A percentile compares a stretch with the other conserved stretches of the same genome.
Conservation (phyloP, 2,113 vertebrate genomes). For the Zosterops hypoxanthus region DNA sequence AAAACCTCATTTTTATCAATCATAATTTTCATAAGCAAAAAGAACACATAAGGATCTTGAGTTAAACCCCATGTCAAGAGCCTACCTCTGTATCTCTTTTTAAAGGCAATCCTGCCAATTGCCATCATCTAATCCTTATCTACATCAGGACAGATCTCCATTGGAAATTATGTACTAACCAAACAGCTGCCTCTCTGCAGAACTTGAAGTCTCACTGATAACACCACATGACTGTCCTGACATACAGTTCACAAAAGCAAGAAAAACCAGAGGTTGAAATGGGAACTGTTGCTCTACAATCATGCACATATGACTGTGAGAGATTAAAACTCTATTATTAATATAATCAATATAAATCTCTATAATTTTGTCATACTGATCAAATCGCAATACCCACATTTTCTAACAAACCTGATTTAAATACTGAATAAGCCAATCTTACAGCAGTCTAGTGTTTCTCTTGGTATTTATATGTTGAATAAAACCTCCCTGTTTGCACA, state of each 20-base stretch:
- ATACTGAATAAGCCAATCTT: not conserved
- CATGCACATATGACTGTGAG: not conserved
- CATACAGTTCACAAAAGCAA: not conserved
- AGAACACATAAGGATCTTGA: not conserved
- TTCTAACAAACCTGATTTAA: not conserved
- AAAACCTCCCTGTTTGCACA: not conserved
- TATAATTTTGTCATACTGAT: not conserved
- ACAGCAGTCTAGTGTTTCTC: not conserved
- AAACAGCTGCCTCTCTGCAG: not conserved
- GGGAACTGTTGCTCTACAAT: not conserved
- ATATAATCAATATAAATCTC: not conserved
- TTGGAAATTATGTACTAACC: not conserved
- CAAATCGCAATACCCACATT: not conserved
- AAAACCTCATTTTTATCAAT: not conserved
- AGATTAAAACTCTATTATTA: not conserved
- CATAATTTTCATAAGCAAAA: not conserved
- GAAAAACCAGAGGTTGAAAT: not conserved
- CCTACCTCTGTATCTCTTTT: not conserved
- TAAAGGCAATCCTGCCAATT: not conserved
- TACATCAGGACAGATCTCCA: not conserved
- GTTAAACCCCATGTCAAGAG: not conserved
- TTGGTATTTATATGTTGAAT: not conserved
- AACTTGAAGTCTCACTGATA: not conserved
- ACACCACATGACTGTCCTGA: not conserved
- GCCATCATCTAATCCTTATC: not conserved